These are phyloP conservation scores for Aphodius granarius DNA, from an alignment of 2,888 invertebrate genomes.

Conservation along the genomic window DNA sequence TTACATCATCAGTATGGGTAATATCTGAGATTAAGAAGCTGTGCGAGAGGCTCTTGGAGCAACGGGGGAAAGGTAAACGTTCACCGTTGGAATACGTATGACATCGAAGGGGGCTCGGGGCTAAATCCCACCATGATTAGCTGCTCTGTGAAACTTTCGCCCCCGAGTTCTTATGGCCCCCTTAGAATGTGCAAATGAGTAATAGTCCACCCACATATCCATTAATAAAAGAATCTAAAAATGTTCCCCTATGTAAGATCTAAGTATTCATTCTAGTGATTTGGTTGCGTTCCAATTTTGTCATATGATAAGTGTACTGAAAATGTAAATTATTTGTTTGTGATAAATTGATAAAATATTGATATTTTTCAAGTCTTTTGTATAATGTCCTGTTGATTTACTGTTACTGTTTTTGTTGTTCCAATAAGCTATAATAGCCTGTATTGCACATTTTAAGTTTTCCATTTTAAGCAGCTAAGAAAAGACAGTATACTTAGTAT, in stretches of 20 bases:
- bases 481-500: background rate
- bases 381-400: background rate
- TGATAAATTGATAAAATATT: background rate
- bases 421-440: constrained; percentile 2
- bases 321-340: constrained; percentile 3
- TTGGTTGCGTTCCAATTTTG: background rate
- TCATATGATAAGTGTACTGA: background rate
- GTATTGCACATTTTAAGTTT: constrained; percentile 30
- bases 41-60: constrained; percentile 74
- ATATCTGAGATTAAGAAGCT: constrained; percentile 92
- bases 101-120: constrained; percentile 57
- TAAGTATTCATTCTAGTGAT: background rate
- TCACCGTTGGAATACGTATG: constrained; percentile 74
- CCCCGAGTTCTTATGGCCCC: constrained; percentile 39
- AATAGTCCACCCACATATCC: constrained; percentile 6
- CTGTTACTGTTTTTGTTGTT: constrained; percentile 3
- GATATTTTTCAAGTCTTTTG: background rate
- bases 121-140: constrained; percentile 50
- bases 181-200: constrained; percentile 38
- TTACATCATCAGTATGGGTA: constrained; percentile 96
- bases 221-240: constrained; percentile 1
- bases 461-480: constrained; percentile 19
- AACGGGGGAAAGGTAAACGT: constrained; percentile 53
- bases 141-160: constrained; percentile 46
- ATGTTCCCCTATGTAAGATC: background rate